phyloP scores from a whole-genome alignment of 2,888 invertebrate species.

The Ornithoptera alexandrae region DNA sequence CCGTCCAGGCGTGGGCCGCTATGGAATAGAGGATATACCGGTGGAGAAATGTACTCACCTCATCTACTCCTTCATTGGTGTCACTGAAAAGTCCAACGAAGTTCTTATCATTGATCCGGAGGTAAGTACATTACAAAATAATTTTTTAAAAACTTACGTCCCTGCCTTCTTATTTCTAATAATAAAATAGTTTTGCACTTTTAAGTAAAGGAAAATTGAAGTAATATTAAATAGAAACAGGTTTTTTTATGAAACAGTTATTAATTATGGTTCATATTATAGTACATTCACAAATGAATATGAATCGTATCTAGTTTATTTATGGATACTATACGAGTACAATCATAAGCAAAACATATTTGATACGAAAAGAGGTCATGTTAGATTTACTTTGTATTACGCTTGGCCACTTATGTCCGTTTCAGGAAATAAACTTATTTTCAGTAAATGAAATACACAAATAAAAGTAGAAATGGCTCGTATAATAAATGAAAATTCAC shows the following conservation, averaged over 20 bases:
- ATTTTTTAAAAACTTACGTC: too few relatives aligned
- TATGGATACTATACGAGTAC: too few relatives aligned
- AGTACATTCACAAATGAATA: too few relatives aligned
- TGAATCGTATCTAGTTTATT: too few relatives aligned
- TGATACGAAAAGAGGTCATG: background rate
- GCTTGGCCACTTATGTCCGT: background rate
- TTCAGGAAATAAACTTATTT: background rate
- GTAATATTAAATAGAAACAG: too few relatives aligned
- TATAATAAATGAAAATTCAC: background rate
- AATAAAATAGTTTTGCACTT: too few relatives aligned
- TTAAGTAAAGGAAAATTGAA: too few relatives aligned
- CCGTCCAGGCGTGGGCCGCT: slow-evolving; percentile 89
- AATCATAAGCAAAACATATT: background rate
- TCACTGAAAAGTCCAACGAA: slow-evolving; percentile 87
- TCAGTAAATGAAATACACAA: background rate
- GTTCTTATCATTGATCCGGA: slow-evolving; percentile 90
- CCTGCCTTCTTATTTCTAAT: too few relatives aligned
- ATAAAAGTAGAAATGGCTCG: background rate
- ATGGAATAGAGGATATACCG: slow-evolving; percentile 91
- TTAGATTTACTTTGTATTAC: background rate
- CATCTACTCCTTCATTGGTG: slow-evolving; percentile 93
- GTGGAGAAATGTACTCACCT: slow-evolving; percentile 91
- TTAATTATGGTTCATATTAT: too few relatives aligned
- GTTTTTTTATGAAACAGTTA: too few relatives aligned
- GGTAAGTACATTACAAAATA: slow-evolving; percentile 58